Evolutionary conservation across 1,140 invertebrate species (phyloP).

Genomic region (Drosophila littoralis): DNA sequence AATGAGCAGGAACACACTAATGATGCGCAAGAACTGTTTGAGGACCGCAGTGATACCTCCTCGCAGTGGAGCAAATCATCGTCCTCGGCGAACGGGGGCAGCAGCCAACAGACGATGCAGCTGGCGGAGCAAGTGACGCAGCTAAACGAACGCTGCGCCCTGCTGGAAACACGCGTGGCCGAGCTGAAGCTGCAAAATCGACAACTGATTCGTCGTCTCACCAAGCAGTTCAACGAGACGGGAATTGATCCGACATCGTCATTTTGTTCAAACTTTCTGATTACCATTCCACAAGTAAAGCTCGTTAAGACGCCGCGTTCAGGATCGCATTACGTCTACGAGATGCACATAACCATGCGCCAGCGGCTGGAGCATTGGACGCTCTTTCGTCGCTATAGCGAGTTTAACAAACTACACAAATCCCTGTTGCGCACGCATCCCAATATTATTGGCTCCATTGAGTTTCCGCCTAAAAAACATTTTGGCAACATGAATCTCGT

Average conservation of each 20-base stretch:
- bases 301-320: slow-evolving; percentile 57
- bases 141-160: slow-evolving; percentile 66
- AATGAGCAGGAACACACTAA: not conserved
- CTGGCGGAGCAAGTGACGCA: slow-evolving; percentile 64
- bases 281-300: slow-evolving; percentile 82
- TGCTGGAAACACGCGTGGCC: slow-evolving; percentile 75
- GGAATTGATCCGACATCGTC: slow-evolving; percentile 74
- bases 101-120: slow-evolving; percentile 39
- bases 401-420: slow-evolving; percentile 92
- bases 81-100: slow-evolving; percentile 58
- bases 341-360: slow-evolving; percentile 78
- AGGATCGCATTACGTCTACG: slow-evolving; percentile 71
- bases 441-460: slow-evolving; percentile 89
- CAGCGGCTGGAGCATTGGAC: slow-evolving; percentile 93
- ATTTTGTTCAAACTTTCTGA: slow-evolving; percentile 74
- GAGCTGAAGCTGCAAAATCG: slow-evolving; percentile 73
- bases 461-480: slow-evolving; percentile 95
- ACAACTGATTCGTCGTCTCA: slow-evolving; percentile 68
- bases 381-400: slow-evolving; percentile 93
- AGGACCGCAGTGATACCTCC: slow-evolving; percentile 76
- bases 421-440: slow-evolving; percentile 91
- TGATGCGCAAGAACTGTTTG: slow-evolving; percentile 44
- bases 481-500: slow-evolving; percentile 93
- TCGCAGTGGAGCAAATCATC: slow-evolving; percentile 82
- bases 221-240: slow-evolving; percentile 72